Base-by-base conservation (phyloP, 2,113 vertebrate species). In the Paracanthobrama guichenoti region DNA sequence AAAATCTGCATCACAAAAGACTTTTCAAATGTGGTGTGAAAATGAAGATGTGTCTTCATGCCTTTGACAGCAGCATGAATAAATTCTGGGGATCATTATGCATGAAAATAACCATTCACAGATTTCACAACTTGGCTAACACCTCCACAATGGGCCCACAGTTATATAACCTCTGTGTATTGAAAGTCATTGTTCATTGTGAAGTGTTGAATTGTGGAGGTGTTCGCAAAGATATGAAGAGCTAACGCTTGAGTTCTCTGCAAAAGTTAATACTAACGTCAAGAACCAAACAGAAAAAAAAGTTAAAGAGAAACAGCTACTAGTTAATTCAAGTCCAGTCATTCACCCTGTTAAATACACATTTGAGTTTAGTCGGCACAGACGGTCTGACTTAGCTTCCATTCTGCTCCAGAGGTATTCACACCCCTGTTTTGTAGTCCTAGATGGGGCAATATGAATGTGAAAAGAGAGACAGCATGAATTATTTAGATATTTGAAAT, bases 1-100 rank as follows among this genome's bases (percentile, higher is more conserved):
- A 20, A 67, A 80, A 86, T 88, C 76, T 83, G 48, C 80, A 87
- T 80, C 59, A n/a, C 13, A 87, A 80, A 72, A 83, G 87, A 84
- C 46, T 44, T 46, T 60, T 60, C 35, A 62, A 75, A 44, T 7
- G 0, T 24, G 13, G 73, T 76, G 75, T 79, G 67, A 79, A 62
- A 76, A 81, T 71, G 18, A 22, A 82, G 78, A 59, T 44, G 78
- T 57, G 57, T 26, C 48, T 80, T 57, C 5, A 42, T 74, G 44
- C 44, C 35, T 26, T 20, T 39, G 55, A 24, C 8, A 28, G 35
- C 6, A 26, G 31, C 18, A 22, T 55, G 62, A 78, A 72, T 67
- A 71, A 72, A 55, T 71, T 78, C 67, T 48, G 79, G 39, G 66
- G 0, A 53, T 57, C 8, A 14, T 74, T 77, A 78, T 42, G 55